A percentile compares a stretch with the other conserved stretches of the same genome.
phyloP scores from a whole-genome alignment of 2,113 vertebrate genomes.

The Sprattus sprattus region DNA sequence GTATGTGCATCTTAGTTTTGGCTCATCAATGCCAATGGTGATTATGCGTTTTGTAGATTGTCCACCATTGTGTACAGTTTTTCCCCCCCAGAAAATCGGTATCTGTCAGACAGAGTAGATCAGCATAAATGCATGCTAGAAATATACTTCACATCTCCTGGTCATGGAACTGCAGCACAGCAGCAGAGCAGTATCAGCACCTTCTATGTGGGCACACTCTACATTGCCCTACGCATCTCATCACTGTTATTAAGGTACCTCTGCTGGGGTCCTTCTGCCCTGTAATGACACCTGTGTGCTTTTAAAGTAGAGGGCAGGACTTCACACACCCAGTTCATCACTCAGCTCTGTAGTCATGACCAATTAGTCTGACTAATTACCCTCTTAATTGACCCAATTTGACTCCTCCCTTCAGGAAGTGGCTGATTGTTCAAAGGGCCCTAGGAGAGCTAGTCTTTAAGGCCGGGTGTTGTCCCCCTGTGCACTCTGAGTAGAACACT shows the following conservation, averaged over 20 bases:
- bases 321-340: not conserved
- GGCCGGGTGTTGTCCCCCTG: not conserved
- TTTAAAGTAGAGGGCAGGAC: constrained; percentile 8
- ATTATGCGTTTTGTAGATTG: not conserved
- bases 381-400: not conserved
- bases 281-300: not conserved
- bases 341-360: not conserved
- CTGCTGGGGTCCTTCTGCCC: not conserved
- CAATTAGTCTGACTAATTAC: constrained; percentile 18
- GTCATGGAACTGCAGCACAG: too few species aligned
- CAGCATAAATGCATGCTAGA: too few species aligned
- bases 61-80: too few species aligned
- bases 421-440: not conserved
- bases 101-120: too few species aligned
- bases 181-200: not conserved
- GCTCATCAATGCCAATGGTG: not conserved
- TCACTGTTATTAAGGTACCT: not conserved
- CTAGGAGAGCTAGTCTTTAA: not conserved
- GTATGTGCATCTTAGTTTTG: not conserved
- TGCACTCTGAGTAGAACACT: not conserved
- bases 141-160: too few species aligned
- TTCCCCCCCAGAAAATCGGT: too few species aligned
- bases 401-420: not conserved
- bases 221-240: not conserved
- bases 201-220: not conserved